These are phyloP conservation scores for Arbacia lixula DNA, from an alignment of 53 echinoderm and acorn worm species.

Conservation along the genomic window DNA sequence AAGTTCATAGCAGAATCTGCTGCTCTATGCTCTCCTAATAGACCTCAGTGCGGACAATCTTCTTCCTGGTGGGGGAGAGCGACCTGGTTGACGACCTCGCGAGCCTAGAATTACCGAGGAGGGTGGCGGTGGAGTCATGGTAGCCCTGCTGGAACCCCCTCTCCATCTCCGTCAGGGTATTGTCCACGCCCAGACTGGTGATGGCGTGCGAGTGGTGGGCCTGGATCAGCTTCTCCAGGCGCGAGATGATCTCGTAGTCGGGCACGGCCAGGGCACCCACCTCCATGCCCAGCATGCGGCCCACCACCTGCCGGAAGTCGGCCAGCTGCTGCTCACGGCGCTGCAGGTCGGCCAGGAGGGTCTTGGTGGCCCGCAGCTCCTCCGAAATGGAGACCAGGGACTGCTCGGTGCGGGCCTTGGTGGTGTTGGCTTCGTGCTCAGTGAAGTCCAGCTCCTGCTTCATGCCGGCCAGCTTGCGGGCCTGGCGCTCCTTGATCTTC, in stretches of 20 bases:
- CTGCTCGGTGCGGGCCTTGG: conserved; percentile 55
- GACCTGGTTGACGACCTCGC: conserved; percentile 64
- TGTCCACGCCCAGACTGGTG: conserved; percentile 77
- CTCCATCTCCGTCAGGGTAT: conserved; percentile 86
- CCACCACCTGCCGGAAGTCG: conserved; percentile 97
- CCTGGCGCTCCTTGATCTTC: conserved; percentile 96
- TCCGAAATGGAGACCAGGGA: conserved; percentile 72
- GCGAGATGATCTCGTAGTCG: conserved; percentile 97
- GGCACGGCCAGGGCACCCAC: conserved; percentile 86
- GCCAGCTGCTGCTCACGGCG: conserved; percentile 84
- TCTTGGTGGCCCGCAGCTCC: conserved; percentile 89
- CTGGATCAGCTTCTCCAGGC: conserved; percentile 97
- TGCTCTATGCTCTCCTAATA: conserved; percentile 50
- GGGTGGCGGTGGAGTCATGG: conserved; percentile 55
- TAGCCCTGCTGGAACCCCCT: conserved; percentile 85
- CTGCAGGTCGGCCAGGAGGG: conserved; percentile 78
- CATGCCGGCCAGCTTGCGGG: conserved; percentile 96
- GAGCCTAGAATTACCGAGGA: conserved; percentile 44
- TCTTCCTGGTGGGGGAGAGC: conserved; percentile 86
- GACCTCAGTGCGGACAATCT: conserved; percentile 81
- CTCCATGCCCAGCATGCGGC: conserved; percentile 96
- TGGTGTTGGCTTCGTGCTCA: conserved; percentile 83
- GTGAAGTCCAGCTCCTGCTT: conserved; percentile 95
- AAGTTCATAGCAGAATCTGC: not conserved
- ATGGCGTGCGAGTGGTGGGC: conserved; percentile 97